Evolutionary conservation across 92 coral and sea anemone genomes (phyloP), one percentile per base, ranked within the genome.

Genomic region (Actinostola sp.): DNA sequence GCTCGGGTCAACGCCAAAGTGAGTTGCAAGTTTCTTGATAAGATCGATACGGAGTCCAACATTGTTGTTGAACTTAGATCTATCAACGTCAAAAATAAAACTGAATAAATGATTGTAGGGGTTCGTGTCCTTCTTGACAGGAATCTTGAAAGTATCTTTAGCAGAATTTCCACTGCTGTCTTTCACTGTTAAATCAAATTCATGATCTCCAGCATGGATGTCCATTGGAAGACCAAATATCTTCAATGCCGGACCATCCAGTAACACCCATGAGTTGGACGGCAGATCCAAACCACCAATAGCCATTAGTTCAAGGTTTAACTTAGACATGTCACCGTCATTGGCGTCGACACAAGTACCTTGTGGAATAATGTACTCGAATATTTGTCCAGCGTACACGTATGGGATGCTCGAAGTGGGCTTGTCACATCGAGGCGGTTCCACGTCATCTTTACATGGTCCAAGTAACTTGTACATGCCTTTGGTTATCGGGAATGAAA

Each of bases 301-400:
- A 23, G 81, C 80, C 72, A 48, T 41, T 49, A 90, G 73, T 2
- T 56, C 69, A 52, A 93, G 53, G n/a, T 60, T 71, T 55, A 93
- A 76, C 24, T 87, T 81, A 0, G 84, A 46, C 2, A 96, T 84
- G 73, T 77, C 77, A 8, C 89, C 91, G 43, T 93, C 98, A 59
- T 86, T 88, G 23, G 62, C 38, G 66, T 93, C 98, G 24, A 63
- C 34, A 76, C 91, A 93, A 0, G 86, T 76, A 13, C 77, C 68
- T 0, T 49, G 20, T 28, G 96, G 87, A 6, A 92, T 66, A 3
- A 4, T 26, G 55, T 44, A 82, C 48, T 52, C 35, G 25, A 89
- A 63, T 9, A 39, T 61, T 29, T 85, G 81, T 2, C 96, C 92
- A 28, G 80, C 55, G 14, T 33, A 77, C 0, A 83, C 75, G 11